Evolutionary conservation across 2,888 invertebrate genomes (phyloP).

Genomic region (Ligdia adustata): DNA sequence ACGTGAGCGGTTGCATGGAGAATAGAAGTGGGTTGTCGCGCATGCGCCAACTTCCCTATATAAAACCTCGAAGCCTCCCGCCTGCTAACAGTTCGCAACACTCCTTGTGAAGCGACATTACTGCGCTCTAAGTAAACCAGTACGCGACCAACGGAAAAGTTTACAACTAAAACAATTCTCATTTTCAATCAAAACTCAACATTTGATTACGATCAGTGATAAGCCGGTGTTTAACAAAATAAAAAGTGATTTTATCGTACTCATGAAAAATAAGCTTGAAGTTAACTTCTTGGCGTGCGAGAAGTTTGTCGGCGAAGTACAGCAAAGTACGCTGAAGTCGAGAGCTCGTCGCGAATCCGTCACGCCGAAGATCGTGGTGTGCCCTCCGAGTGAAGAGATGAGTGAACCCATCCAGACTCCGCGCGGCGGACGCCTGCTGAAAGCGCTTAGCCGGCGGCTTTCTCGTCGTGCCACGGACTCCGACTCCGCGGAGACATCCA

Average conservation of each 20-base stretch:
- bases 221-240: constrained; percentile 37
- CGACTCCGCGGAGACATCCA: constrained; percentile 72
- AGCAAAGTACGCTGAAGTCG: constrained; percentile 52
- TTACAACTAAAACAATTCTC: constrained; percentile 49
- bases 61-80: constrained; percentile 47
- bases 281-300: constrained; percentile 63
- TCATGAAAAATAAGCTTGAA: constrained; percentile 73
- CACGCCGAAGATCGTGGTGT: constrained; percentile 76
- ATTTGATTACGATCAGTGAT: constrained; percentile 28
- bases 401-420: constrained; percentile 81
- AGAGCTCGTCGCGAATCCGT: constrained; percentile 59
- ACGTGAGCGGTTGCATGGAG: constrained; percentile 53
- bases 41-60: constrained; percentile 64
- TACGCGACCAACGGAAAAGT: constrained; percentile 61
- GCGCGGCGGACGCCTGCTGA: constrained; percentile 86
- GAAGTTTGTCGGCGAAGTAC: constrained; percentile 58
- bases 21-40: constrained; percentile 42
- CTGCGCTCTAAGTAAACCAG: constrained; percentile 40
- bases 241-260: constrained; percentile 51
- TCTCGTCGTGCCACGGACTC: constrained; percentile 78
- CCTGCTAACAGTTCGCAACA: constrained; percentile 61
- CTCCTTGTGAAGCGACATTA: constrained; percentile 53
- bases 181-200: constrained; percentile 30
- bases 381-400: constrained; percentile 78
- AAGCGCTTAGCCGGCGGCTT: constrained; percentile 86